phyloP scores from a whole-genome alignment of 1,140 invertebrate genomes.

The Sarcophaga bullata region DNA sequence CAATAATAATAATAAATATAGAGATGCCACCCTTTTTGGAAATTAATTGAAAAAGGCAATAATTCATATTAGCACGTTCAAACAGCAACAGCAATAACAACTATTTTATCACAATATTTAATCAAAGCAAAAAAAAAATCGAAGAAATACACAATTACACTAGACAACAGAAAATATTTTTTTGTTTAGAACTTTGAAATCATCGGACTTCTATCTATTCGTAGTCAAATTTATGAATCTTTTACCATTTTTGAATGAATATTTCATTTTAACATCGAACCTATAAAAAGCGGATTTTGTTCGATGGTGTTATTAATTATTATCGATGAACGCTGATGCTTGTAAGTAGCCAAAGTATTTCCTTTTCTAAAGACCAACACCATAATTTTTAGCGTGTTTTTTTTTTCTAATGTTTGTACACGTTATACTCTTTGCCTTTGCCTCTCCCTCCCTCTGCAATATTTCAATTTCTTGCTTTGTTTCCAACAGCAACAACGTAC shows the following conservation, averaged over 20 bases:
- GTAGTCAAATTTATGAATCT: no score
- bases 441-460: no score
- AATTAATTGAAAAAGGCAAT: slow-evolving; percentile 18
- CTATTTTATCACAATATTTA: background rate
- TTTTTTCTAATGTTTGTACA: background rate
- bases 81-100: background rate
- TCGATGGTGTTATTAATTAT: background rate
- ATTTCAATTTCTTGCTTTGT: background rate
- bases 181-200: no score
- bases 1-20: background rate
- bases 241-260: no score
- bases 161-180: background rate
- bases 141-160: background rate
- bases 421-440: background rate
- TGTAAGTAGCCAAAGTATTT: slow-evolving; percentile 6
- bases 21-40: slow-evolving; percentile 36
- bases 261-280: no score
- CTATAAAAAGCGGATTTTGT: background rate
- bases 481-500: background rate
- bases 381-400: slow-evolving; percentile 13
- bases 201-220: no score
- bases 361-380: slow-evolving; percentile 30
- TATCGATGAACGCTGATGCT: background rate
- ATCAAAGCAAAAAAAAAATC: no score
- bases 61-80: background rate